Evolutionary conservation across 2,888 invertebrate genomes (phyloP).

Genomic region (Agrenia bidenticulata): DNA sequence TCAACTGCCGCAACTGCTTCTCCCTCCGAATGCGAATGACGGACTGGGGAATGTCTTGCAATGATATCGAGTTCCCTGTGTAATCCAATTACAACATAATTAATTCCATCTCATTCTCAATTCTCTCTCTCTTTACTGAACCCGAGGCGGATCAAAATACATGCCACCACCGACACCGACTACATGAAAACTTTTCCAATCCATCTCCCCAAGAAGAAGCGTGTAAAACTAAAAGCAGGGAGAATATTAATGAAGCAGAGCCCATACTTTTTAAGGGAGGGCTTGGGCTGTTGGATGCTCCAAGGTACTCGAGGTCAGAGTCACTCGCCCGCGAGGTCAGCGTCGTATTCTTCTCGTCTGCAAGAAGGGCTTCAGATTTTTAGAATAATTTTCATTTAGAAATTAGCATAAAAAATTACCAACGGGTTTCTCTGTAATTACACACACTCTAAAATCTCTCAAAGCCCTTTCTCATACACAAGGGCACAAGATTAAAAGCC

Average conservation of each 20-base stretch:
- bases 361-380: not conserved
- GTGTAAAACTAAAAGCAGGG: too few relatives aligned
- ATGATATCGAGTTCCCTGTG: slow-evolving; percentile 43
- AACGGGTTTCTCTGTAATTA: too few relatives aligned
- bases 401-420: not conserved
- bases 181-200: too few relatives aligned
- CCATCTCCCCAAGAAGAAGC: too few relatives aligned
- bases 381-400: not conserved
- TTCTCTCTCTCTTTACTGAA: too few relatives aligned
- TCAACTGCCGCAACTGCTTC: slow-evolving; percentile 41
- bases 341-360: slow-evolving; percentile 35
- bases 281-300: slow-evolving; percentile 22
- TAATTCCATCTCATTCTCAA: not conserved
- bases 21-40: slow-evolving; percentile 41
- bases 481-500: too few relatives aligned
- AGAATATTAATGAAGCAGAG: too few relatives aligned
- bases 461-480: too few relatives aligned
- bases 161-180: too few relatives aligned
- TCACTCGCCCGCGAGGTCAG: slow-evolving; percentile 44
- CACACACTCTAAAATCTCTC: too few relatives aligned
- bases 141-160: too few relatives aligned
- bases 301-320: slow-evolving; percentile 44
- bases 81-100: not conserved
- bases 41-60: slow-evolving; percentile 46
- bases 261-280: slow-evolving; percentile 40